Base-by-base conservation (phyloP, 2,113 vertebrate genomes). In the Pelusios castaneus region DNA sequence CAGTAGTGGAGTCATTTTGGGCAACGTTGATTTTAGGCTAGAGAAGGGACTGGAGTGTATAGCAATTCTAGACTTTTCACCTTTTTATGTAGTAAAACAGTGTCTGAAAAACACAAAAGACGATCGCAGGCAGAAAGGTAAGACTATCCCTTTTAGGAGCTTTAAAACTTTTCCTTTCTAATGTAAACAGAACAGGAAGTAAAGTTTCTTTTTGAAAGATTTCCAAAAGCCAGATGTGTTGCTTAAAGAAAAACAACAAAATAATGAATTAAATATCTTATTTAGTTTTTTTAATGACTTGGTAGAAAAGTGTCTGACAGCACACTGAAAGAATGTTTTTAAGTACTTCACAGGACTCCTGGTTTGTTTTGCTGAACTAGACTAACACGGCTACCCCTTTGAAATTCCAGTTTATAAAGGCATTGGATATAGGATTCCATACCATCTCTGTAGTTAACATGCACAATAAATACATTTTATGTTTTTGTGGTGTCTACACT, bases 401-500 rank as follows among this genome's bases (percentile, higher is more conserved):
- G n/a, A n/a, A n/a, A n/a, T 84, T 43, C 43, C 82, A 54, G 1
- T 83, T 77, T 79, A 41, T 82, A 22, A 81, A 84, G 16, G 70
- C 0, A 47, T 47, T 47, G 47, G 78, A 4, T 0, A 19, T 9
- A 75, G 70, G 3, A n/a, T 67, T 70, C 52, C 2, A 6, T 95
- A 38, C 43, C 29, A 93, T 94, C 80, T 93, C 70, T 91, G n/a
- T n/a, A 45, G 7, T 73, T 82, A 27, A 85, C 29, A 70, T 29
- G 22, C 60, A 77, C 56, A 79, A 29, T 5, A 8, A 47, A 2
- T 27, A 10, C 41, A 16, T 0, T 14, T 92, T 56, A 70, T 31
- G 10, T 83, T 87, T 38, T 49, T 94, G 29, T 47, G 89, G 60
- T 83, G 43, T 16, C 83, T 29, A 3, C 56, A 17, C 3, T 56